Conservation (phyloP, 2,888 invertebrate genomes). For the Chydorus sphaericus region DNA sequence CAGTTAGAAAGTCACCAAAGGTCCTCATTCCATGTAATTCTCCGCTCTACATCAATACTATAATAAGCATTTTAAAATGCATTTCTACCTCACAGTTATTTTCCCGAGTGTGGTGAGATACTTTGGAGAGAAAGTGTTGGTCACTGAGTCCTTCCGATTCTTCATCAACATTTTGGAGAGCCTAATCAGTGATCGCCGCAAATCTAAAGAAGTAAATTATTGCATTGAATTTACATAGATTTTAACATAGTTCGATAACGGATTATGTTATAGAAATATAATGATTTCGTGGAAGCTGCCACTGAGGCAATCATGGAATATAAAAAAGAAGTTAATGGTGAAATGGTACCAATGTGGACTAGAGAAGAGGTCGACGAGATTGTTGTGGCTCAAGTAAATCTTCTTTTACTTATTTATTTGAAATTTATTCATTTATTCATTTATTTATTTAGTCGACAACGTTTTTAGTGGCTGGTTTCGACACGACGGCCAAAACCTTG, state of each 20-base stretch:
- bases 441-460: background rate
- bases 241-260: background rate
- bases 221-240: background rate
- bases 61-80: background rate
- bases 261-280: slow-evolving; percentile 4
- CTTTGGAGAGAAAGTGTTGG: background rate
- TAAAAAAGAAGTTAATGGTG: background rate
- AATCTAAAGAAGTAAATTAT: background rate
- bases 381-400: slow-evolving; percentile 7
- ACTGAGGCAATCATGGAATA: background rate
- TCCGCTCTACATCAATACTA: background rate
- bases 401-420: background rate
- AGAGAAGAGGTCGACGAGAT: slow-evolving; percentile 12
- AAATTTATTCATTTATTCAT: background rate
- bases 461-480: slow-evolving; percentile 11
- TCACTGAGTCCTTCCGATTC: slow-evolving; percentile 5
- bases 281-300: slow-evolving; percentile 13
- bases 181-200: slow-evolving; percentile 1
- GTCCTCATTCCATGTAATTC: slow-evolving; percentile 10
- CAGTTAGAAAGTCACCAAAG: background rate
- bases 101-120: background rate
- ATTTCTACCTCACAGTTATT: slow-evolving; percentile 3
- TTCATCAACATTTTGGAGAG: slow-evolving; percentile 7
- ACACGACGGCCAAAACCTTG: slow-evolving; percentile 15
- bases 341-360: slow-evolving; percentile 1